Base-by-base conservation (phyloP, 2,888 invertebrate species). In the Megamerina dolium region DNA sequence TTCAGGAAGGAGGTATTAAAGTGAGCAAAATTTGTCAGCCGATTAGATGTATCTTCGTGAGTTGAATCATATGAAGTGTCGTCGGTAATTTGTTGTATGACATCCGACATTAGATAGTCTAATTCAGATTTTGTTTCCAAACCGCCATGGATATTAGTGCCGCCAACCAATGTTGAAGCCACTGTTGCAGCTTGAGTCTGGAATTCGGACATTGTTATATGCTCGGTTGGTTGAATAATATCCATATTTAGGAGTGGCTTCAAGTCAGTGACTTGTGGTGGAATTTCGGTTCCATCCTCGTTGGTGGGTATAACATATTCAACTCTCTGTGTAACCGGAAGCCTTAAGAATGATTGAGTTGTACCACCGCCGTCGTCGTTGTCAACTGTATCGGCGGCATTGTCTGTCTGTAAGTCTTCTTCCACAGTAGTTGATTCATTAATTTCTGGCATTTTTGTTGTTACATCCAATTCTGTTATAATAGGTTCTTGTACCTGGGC, bases 161-260 rank as follows among this genome's bases (percentile, higher is more conserved):
- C 65, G 38, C 67, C 68, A 12, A 68, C 66, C 6, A 72, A 45
- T 1, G 63, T 65, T 13, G 72, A 72, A 9, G 72, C 72, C 0
- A 70, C 61, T 0, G 72, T 72, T 3, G 72, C 72, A 14, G 69
- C 69, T 46, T 70, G 68, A 3, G 62, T 62, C 44, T 66, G 63
- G 50, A 66, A 72, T 37, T 70, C 63, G 16, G 56, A 54, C 72
- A 72, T 71, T 0, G 54, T 61, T 33, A 68, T 63, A 42, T 59
- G 59, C 37, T 61, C 60, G 4, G 59, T 59, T 4, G 64, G 60
- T 21, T 52, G 53, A 0, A 63, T 45, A 30, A 61, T 49, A 34
- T 60, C 56, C 45, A 63, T 21, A 42, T 66, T 66, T 0, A 65
- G 53, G 27, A 60, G 59, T 21, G 59, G 53, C 29, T 60, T 56